These are phyloP conservation scores for Orbicella faveolata DNA, from an alignment of 64 coral and sea anemone species.

Conservation along the genomic window DNA sequence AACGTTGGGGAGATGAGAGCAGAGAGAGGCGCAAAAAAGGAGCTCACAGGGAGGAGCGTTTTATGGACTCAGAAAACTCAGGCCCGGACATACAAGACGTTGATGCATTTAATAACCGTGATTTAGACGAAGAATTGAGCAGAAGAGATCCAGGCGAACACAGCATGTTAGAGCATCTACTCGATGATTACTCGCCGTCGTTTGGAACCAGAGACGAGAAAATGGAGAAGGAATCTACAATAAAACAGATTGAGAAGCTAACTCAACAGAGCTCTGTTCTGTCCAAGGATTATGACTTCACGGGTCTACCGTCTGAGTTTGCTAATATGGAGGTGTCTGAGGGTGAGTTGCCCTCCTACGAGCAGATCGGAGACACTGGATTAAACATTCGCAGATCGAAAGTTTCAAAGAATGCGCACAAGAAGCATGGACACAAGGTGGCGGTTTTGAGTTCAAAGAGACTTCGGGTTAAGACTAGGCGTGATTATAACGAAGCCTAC, in stretches of 20 bases:
- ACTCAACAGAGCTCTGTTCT: neutral
- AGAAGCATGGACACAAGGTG: neutral
- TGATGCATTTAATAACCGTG: neutral
- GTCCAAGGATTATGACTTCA: neutral
- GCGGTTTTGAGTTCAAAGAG: neutral
- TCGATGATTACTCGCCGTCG: constrained; percentile 19
- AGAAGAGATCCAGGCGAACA: neutral
- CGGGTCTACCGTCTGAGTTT: neutral
- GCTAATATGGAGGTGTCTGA: constrained; percentile 38
- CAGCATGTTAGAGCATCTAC: constrained; percentile 16
- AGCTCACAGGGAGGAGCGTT: neutral
- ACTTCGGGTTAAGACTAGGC: neutral
- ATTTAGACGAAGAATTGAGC: neutral
- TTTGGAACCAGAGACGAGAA: constrained; percentile 36
- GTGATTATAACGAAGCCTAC: neutral
- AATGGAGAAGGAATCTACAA: constrained; percentile 11
- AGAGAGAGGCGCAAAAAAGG: neutral
- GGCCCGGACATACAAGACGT: neutral
- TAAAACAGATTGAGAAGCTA: constrained; percentile 32
- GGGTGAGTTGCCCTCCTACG: constrained; percentile 19
- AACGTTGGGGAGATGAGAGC: neutral
- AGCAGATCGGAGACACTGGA: neutral
- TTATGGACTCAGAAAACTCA: neutral
- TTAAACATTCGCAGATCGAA: neutral
- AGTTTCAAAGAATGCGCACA: neutral